Evolutionary conservation across 2,113 vertebrate species (phyloP), one percentile per base, ranked within the genome.

Genomic region (Dunckerocampus dactyliophorus): DNA sequence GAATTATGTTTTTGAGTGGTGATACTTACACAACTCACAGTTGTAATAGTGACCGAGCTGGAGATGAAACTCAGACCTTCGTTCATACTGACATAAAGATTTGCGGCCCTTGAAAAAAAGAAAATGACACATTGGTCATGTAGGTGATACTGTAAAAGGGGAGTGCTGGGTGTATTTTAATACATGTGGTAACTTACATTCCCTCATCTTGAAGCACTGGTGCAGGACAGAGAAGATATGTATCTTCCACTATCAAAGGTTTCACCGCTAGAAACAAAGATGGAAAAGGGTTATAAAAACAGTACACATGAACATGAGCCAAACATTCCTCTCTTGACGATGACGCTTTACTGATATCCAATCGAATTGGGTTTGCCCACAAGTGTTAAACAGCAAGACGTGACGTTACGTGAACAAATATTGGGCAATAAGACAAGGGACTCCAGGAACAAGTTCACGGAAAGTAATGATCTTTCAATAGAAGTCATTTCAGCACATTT

Each of bases 41-140:
- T 97, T 74, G 94, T 95, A 81, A 99, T 98, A 81, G 95, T 98
- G 82, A 99, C 96, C 0, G 94, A 98, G 47, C 96, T 99, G 53
- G 95, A 98, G 90, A 99, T 97, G 89, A 98, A 99, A 72, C 95
- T 98, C 65, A 98, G 88, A 0, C 97, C 97, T 13, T 99, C 95
- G 0, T 98, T 99, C 96, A 99, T 97, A 66, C 96, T 98, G 88
- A 99, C 97, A 22, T 97, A 95, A 42, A 99, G 93, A 24, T 95
- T 94, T 3, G 95, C 97, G 31, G 84, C 81, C 86, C 91, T 92
- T 73, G 20, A 78, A 69, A 43, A 67, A 53, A 56, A 2, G 49
- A 53, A 76, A 68, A 71, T 0, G 13, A 31, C 37, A 68, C 8
- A 6, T 45, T 13, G 37, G 37, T 48, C 6, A 57, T 49, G 59